phyloP scores from a whole-genome alignment of 37 sponge, comb jelly and placozoan species.

The Geodia barretti region DNA sequence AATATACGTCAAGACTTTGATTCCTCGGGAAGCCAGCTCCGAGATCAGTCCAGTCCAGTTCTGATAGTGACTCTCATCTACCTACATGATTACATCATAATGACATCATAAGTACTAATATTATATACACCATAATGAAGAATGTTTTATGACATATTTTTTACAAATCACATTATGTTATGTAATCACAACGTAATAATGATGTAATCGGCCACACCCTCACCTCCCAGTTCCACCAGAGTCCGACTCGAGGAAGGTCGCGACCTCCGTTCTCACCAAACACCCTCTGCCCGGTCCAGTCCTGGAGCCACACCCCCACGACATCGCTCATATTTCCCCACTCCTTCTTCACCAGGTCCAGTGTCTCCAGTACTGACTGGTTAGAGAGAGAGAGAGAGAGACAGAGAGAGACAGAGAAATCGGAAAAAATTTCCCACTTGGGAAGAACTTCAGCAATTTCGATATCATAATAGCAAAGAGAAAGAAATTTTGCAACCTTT shows the following conservation, averaged over 20 bases:
- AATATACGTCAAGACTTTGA: slow-evolving; percentile 63
- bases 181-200: not conserved
- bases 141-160: not conserved
- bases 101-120: not conserved
- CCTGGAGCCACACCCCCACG: slow-evolving; percentile 84
- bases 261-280: slow-evolving; percentile 42
- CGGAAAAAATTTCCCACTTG: no score
- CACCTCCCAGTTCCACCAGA: slow-evolving; percentile 95
- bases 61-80: slow-evolving; percentile 74
- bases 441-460: no score
- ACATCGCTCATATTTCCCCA: slow-evolving; percentile 60
- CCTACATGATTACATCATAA: slow-evolving; percentile 12
- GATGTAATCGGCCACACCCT: not conserved
- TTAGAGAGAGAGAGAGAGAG: no score
- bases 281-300: slow-evolving; percentile 85
- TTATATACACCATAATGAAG: not conserved
- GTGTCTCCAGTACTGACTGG: slow-evolving; percentile 40
- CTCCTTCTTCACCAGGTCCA: slow-evolving; percentile 19
- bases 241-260: slow-evolving; percentile 66
- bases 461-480: no score
- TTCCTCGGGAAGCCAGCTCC: slow-evolving; percentile 28
- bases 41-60: slow-evolving; percentile 54
- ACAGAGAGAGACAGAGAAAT: no score
- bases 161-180: not conserved
- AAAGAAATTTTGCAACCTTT: no score